phyloP scores from a whole-genome alignment of 2,113 vertebrate species.

The Gadus macrocephalus region DNA sequence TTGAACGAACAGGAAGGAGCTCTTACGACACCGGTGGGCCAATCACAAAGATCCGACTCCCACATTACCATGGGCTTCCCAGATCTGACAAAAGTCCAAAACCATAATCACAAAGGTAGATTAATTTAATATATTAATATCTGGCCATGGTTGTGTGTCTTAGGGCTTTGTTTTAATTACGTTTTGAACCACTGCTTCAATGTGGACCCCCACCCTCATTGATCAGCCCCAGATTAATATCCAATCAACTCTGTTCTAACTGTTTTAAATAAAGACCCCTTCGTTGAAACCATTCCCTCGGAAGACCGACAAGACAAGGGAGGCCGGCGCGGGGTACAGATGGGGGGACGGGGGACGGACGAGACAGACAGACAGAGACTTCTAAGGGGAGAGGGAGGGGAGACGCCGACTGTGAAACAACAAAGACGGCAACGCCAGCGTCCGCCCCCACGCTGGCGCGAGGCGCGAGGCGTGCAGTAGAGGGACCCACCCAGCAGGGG shows the following conservation, averaged over 20 bases:
- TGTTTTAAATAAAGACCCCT: too few species aligned
- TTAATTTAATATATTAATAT: too few species aligned
- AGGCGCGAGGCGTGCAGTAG: conserved; percentile 41
- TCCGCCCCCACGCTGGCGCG: neutral
- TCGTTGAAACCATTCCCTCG: too few species aligned
- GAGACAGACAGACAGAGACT: neutral
- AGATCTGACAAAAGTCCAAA: conserved; percentile 4
- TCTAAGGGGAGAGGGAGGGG: conserved; percentile 5
- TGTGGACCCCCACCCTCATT: too few species aligned
- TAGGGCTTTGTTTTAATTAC: too few species aligned
- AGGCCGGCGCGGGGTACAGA: too few species aligned
- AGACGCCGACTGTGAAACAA: neutral
- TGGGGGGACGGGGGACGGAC: too few species aligned
- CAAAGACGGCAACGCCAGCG: neutral
- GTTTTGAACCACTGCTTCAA: too few species aligned
- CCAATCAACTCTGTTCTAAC: too few species aligned
- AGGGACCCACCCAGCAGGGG: conserved; percentile 71
- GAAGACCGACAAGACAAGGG: too few species aligned
- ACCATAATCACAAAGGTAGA: neutral
- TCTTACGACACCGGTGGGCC: neutral
- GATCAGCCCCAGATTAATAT: too few species aligned
- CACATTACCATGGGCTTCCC: neutral
- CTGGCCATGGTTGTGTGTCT: too few species aligned
- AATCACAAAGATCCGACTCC: neutral
- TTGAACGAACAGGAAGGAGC: neutral